Evolutionary conservation across 2,888 invertebrate species (phyloP).

Genomic region (Sabatieria punctata): DNA sequence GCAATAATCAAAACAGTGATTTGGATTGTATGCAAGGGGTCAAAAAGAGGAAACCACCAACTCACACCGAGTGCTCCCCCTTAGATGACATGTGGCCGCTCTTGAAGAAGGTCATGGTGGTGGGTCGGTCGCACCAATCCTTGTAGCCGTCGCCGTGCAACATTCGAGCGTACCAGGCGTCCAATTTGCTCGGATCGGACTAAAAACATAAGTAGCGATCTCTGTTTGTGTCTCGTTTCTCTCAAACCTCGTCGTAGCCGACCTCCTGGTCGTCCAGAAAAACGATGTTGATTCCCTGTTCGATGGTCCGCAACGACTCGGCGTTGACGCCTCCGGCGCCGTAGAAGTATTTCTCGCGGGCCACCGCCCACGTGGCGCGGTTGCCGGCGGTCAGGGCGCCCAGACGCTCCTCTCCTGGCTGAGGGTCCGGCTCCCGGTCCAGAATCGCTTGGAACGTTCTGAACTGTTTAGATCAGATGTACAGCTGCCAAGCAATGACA

Average conservation of each 20-base stretch:
- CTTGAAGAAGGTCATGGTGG: constrained; percentile 71
- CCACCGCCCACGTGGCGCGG: constrained; percentile 67
- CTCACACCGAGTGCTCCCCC: constrained; percentile 2
- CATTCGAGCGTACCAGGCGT: constrained; percentile 61
- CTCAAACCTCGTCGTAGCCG: constrained; percentile 54
- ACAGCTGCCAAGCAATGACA: too few species aligned
- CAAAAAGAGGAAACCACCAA: too few species aligned
- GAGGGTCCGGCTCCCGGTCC: constrained; percentile 49
- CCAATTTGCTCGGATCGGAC: constrained; percentile 43
- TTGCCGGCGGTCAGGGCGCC: constrained; percentile 75
- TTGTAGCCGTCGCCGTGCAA: constrained; percentile 87
- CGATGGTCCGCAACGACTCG: constrained; percentile 67
- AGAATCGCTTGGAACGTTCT: constrained; percentile 40
- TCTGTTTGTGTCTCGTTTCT: background rate
- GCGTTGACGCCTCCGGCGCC: constrained; percentile 61
- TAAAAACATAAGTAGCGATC: constrained; percentile 20
- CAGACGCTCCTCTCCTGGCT: constrained; percentile 61
- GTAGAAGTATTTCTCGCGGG: constrained; percentile 52
- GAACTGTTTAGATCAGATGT: too few species aligned
- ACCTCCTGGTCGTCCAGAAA: constrained; percentile 73
- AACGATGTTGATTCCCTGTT: constrained; percentile 73
- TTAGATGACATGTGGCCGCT: constrained; percentile 45
- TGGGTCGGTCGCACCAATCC: constrained; percentile 96
- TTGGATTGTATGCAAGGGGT: too few species aligned
- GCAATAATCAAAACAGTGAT: too few species aligned